These are phyloP conservation scores for Cnemophilus loriae DNA, from an alignment of 2,113 vertebrate genomes.

Conservation along the genomic window DNA sequence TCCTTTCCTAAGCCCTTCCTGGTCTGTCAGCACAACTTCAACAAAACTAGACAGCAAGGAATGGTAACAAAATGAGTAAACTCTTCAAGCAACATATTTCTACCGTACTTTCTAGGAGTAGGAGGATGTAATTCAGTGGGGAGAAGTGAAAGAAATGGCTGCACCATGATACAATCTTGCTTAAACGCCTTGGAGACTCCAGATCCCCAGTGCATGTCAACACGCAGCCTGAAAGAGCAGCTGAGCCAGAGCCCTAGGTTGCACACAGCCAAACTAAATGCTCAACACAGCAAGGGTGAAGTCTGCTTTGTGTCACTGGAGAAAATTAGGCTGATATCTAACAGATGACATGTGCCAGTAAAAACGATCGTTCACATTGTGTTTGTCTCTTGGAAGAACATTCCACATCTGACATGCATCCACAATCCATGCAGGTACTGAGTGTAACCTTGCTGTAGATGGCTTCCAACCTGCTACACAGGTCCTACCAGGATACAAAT, in stretches of 20 bases:
- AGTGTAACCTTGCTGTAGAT: background rate
- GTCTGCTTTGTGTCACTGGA: conserved; percentile 31
- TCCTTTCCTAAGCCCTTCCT: background rate
- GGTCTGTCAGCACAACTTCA: background rate
- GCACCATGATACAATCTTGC: background rate
- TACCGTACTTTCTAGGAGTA: background rate
- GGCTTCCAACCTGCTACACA: background rate
- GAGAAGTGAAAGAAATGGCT: conserved; percentile 5
- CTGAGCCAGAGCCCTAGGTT: background rate
- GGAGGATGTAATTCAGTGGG: background rate
- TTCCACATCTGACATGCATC: background rate
- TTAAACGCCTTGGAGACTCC: conserved; percentile 20
- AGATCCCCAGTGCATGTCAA: conserved; percentile 30
- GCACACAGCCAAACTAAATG: background rate
- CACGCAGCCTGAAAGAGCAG: background rate
- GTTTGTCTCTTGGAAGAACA: background rate
- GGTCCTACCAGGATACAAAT: background rate
- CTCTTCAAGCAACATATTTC: background rate
- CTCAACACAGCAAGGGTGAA: background rate
- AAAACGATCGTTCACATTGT: background rate
- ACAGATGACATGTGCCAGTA: background rate
- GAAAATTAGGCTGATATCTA: conserved; percentile 31
- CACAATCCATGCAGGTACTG: background rate
- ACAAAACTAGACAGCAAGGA: background rate
- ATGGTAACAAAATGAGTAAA: background rate